phyloP scores from a whole-genome alignment of 2,888 invertebrate species.

The Sinopyrophorus schimmeli region DNA sequence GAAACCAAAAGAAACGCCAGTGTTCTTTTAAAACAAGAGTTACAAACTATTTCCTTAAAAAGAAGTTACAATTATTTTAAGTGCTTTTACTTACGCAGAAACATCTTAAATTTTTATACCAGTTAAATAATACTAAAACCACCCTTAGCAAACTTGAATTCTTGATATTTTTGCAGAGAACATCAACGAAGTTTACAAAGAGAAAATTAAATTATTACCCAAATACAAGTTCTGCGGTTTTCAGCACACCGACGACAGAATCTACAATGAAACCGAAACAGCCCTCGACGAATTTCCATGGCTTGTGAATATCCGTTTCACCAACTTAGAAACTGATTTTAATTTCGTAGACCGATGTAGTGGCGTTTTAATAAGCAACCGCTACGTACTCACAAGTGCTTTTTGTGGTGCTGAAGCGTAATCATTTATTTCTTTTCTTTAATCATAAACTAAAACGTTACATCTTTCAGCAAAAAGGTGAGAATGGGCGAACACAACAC shows the following conservation, averaged over 20 bases:
- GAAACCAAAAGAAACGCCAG: too few relatives aligned
- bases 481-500: slow-evolving; percentile 15
- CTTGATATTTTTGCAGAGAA: too few relatives aligned
- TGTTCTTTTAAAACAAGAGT: too few relatives aligned
- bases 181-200: too few relatives aligned
- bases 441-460: background rate
- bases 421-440: slow-evolving; percentile 1
- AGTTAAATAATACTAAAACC: too few relatives aligned
- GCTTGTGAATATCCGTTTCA: slow-evolving; percentile 15
- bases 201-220: slow-evolving; percentile 1
- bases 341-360: slow-evolving; percentile 17
- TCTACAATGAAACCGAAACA: background rate
- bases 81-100: too few relatives aligned
- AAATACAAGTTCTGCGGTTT: slow-evolving; percentile 5
- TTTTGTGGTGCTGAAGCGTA: slow-evolving; percentile 20
- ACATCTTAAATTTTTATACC: too few relatives aligned
- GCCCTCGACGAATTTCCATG: slow-evolving; percentile 22
- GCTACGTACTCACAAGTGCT: slow-evolving; percentile 22
- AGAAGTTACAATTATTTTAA: too few relatives aligned
- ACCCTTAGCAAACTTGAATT: too few relatives aligned
- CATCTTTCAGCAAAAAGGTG: slow-evolving; percentile 9
- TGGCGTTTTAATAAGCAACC: slow-evolving; percentile 19
- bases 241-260: slow-evolving; percentile 15
- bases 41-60: too few relatives aligned
- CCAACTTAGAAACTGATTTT: background rate